Evolutionary conservation across 2,113 vertebrate species (phyloP).

Genomic region (Macroglossus sobrinus): DNA sequence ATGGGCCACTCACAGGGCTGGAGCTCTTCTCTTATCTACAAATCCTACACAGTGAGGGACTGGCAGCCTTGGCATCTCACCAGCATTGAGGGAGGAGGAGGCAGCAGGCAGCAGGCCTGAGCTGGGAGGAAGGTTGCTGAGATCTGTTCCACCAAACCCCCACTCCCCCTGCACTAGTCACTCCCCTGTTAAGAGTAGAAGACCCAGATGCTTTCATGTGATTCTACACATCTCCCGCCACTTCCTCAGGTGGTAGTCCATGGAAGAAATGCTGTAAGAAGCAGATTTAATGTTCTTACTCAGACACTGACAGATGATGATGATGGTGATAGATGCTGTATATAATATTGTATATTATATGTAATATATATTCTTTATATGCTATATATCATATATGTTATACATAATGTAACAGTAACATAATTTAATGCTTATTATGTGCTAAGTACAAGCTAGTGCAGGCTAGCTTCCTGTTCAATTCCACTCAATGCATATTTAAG

Average conservation of each 20-base stretch:
- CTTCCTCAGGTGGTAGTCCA: not conserved
- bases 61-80: not conserved
- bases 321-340: not conserved
- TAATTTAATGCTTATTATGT: not conserved
- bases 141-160: not conserved
- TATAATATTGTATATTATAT: not conserved
- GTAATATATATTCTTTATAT: not conserved
- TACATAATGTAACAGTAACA: no score
- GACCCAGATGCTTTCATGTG: not conserved
- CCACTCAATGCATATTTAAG: not conserved
- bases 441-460: not conserved
- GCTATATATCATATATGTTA: not conserved
- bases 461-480: not conserved
- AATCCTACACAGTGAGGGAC: rapidly evolving
- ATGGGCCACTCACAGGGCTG: not conserved
- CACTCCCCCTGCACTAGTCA: not conserved
- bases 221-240: not conserved
- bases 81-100: rapidly evolving
- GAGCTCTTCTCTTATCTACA: not conserved
- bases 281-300: not conserved
- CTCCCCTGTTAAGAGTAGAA: not conserved
- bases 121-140: not conserved
- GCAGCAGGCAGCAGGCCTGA: not conserved
- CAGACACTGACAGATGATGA: not conserved
- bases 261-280: not conserved